Base-by-base conservation (phyloP, 2,888 invertebrate genomes). In the Lasioglossum zephyrum region DNA sequence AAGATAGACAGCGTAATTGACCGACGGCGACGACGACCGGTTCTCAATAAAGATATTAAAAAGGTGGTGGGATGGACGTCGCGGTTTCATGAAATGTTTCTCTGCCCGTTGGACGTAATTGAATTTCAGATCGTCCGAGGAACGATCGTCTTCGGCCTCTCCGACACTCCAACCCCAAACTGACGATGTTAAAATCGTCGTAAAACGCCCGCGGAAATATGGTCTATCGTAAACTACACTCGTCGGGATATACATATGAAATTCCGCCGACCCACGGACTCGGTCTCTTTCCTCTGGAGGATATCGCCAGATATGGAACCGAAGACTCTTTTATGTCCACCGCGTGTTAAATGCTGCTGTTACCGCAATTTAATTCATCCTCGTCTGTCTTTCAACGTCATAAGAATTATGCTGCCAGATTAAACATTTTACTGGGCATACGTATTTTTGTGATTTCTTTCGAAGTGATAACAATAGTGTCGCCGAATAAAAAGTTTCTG, bases 21-120 rank as follows among this genome's bases (percentile, higher is more conserved):
- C 39, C 53, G 44, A 70, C 80, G 49, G 26, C 69, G 0, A 16
- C n/a, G 16, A 77, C 77, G 39, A 63, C 75, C 77, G 13, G n/a
- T 44, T 53, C 31, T 53, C 44, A 78, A 82, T 60, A 73, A 76
- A 73, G 63, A 83, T 86, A 85, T 80, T 80, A 85, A 86, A 86
- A 86, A 78, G n/a, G 70, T 47, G 16, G 63, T 31, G 73, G 63
- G 57, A 41, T 49, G 26, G 11, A 57, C 57, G 57, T 11, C 1
- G 11, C 31, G 3, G n/a, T 11, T 1, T 41, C 18, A 4, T 26
- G 77, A 53, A 79, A 63, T 57, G 22, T 73, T 49, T 36, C 49
- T 53, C 26, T 31, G 31, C 31, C 57, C 4, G 57, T 16, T 39
- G 73, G n/a, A n/a, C 70, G 41, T 69, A 69, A 69, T 69, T 69